Percentiles rank a stretch among this genome's conserved stretches.
phyloP scores from a whole-genome alignment of 2,888 invertebrate species.

The Heliconius cydno region DNA sequence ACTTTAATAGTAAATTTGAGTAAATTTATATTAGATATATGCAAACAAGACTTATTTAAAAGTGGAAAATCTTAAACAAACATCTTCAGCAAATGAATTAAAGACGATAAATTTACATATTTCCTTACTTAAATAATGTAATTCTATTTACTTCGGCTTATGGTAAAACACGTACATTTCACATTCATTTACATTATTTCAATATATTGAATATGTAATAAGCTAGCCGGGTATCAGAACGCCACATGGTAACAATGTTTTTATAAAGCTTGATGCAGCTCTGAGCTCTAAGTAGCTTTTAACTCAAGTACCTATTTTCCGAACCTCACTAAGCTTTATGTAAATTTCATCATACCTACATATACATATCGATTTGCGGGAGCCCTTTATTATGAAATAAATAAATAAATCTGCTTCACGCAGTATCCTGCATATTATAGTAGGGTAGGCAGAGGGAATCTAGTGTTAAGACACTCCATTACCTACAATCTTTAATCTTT shows the following conservation, averaged over 20 bases:
- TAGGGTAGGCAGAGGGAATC: too few species aligned
- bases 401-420: too few species aligned
- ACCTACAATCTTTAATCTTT: too few species aligned
- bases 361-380: not conserved
- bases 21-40: not conserved
- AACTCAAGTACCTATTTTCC: slow-evolving; percentile 18
- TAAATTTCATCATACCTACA: not conserved
- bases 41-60: not conserved
- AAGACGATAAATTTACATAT: not conserved
- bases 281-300: slow-evolving; percentile 22
- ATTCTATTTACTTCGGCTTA: not conserved
- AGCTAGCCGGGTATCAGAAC: not conserved
- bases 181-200: not conserved
- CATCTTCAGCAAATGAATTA: not conserved
- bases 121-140: not conserved
- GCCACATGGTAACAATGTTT: slow-evolving; percentile 13
- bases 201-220: slow-evolving; percentile 18
- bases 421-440: too few species aligned
- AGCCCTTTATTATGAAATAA: not conserved
- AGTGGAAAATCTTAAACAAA: not conserved
- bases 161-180: not conserved
- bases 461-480: too few species aligned
- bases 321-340: slow-evolving; percentile 9
- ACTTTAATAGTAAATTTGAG: not conserved
- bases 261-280: slow-evolving; percentile 22